Percentiles rank a stretch among this genome's conserved stretches.
phyloP scores from a whole-genome alignment of 2,888 invertebrate genomes.

The Choreutis nemorana region DNA sequence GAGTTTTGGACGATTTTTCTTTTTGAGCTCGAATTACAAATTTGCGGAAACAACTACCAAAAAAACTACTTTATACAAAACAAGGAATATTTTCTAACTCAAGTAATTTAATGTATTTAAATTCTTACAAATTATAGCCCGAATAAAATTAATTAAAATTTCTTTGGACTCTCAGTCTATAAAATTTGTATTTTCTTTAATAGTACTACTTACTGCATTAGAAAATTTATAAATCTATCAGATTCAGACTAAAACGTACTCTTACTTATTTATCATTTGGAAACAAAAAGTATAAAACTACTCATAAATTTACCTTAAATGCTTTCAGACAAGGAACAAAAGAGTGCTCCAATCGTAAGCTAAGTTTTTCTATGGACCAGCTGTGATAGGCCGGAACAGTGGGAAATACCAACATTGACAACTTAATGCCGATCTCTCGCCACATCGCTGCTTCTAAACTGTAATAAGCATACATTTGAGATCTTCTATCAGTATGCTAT shows the following conservation, averaged over 20 bases:
- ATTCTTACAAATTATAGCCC: too few relatives aligned
- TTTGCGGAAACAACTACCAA: too few relatives aligned
- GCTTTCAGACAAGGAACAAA: slow-evolving; percentile 62
- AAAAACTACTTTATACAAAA: too few relatives aligned
- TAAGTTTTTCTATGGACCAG: slow-evolving; percentile 61
- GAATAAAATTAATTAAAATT: neutral
- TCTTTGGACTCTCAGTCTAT: neutral
- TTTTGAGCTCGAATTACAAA: too few relatives aligned
- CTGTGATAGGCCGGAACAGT: slow-evolving; percentile 60
- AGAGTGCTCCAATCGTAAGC: slow-evolving; percentile 61
- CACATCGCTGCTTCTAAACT: slow-evolving; percentile 68
- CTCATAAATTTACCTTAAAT: slow-evolving; percentile 30
- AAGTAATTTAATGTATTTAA: too few relatives aligned
- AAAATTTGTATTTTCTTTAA: neutral
- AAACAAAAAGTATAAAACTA: neutral
- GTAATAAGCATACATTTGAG: slow-evolving; percentile 10
- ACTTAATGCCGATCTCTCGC: slow-evolving; percentile 67
- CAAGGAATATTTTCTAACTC: too few relatives aligned
- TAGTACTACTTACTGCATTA: neutral
- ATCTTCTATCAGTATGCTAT: too few relatives aligned
- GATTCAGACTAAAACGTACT: neutral
- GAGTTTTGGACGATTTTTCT: too few relatives aligned
- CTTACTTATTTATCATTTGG: neutral
- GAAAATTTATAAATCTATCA: neutral
- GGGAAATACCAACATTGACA: slow-evolving; percentile 60